Evolutionary conservation across 2,888 invertebrate species (phyloP).

Genomic region (Drosophila quinaria): DNA sequence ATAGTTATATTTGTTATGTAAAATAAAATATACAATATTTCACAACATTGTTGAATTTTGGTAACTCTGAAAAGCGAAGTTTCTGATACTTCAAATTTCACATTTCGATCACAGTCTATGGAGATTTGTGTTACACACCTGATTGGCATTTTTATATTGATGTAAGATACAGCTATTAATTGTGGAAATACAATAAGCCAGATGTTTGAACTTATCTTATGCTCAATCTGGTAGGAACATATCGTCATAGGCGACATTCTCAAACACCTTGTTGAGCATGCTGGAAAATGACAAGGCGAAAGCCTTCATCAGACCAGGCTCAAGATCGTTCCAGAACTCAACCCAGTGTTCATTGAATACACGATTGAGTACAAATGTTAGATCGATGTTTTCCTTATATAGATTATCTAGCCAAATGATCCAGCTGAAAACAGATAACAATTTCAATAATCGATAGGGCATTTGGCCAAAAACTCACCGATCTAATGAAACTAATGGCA

Average conservation of each 20-base stretch:
- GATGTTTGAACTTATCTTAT: background rate
- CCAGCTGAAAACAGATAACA: constrained; percentile 45
- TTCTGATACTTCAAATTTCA: no score
- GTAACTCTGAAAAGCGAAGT: no score
- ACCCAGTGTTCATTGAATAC: constrained; percentile 61
- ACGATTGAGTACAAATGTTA: constrained; percentile 49
- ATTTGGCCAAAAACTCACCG: constrained; percentile 51
- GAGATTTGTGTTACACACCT: no score
- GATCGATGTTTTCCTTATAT: constrained; percentile 60
- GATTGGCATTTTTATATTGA: background rate
- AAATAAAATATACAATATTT: no score
- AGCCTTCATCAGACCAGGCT: constrained; percentile 27
- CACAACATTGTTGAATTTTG: no score
- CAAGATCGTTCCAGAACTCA: constrained; percentile 60
- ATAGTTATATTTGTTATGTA: no score
- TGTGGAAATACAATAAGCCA: background rate
- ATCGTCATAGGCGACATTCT: constrained; percentile 60
- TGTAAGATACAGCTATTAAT: background rate
- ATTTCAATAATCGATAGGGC: background rate
- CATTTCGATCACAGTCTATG: no score
- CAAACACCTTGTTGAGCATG: constrained; percentile 49
- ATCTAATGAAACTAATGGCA: constrained; percentile 53
- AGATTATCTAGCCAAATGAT: constrained; percentile 44
- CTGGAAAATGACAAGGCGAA: constrained; percentile 29
- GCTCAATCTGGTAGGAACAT: constrained; percentile 49